Conservation (phyloP, 2,888 invertebrate species). For the Sericinus montela region DNA sequence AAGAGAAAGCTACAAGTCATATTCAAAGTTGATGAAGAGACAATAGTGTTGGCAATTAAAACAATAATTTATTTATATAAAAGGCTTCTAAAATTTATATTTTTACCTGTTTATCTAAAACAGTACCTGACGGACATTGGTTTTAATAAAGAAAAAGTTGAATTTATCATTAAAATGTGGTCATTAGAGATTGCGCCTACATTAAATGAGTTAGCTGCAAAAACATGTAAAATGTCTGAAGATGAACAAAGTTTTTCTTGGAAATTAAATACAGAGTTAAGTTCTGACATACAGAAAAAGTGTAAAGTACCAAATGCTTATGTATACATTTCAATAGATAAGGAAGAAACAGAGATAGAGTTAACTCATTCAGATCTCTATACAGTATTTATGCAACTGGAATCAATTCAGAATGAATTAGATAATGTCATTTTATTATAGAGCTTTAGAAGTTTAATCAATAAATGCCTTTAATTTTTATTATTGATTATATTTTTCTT, state of each 20-base stretch:
- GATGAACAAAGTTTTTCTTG: constrained; percentile 49
- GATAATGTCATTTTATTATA: constrained; percentile 41
- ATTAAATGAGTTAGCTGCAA: constrained; percentile 48
- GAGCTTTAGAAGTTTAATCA: neutral
- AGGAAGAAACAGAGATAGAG: constrained; percentile 51
- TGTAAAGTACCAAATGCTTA: constrained; percentile 64
- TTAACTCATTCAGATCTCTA: constrained; percentile 61
- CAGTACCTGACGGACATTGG: constrained; percentile 51
- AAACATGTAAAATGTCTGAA: constrained; percentile 33
- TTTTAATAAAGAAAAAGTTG: constrained; percentile 51
- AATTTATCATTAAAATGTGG: constrained; percentile 61
- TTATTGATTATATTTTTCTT: no score
- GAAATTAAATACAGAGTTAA: constrained; percentile 65
- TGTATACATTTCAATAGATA: constrained; percentile 37
- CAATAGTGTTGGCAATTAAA: constrained; percentile 51
- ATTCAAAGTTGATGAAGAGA: constrained; percentile 53
- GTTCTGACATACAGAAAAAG: constrained; percentile 61
- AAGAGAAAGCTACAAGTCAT: constrained; percentile 54
- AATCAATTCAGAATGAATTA: constrained; percentile 65
- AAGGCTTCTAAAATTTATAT: constrained; percentile 58
- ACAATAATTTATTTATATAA: constrained; percentile 57
- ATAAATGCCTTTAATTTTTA: constrained; percentile 10
- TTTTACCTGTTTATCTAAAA: constrained; percentile 63
- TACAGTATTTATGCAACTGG: constrained; percentile 62
- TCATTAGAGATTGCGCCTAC: constrained; percentile 56